Evolutionary conservation across 2,888 invertebrate species (phyloP).

Genomic region (Halocaridina rubra): DNA sequence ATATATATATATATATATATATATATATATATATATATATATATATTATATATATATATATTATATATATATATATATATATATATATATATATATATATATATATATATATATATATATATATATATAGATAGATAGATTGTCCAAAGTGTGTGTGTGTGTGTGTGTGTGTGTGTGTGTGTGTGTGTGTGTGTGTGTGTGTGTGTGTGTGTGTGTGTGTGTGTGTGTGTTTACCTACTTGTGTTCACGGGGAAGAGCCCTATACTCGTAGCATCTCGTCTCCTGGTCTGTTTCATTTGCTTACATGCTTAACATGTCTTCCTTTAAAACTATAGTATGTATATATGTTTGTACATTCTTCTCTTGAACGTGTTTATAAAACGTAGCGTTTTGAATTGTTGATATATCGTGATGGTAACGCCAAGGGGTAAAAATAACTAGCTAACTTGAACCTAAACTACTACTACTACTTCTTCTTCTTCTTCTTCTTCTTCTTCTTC

Average conservation of each 20-base stretch:
- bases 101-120: background rate
- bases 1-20: background rate
- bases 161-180: background rate
- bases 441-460: background rate
- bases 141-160: background rate
- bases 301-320: too few relatives aligned
- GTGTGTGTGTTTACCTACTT: too few relatives aligned
- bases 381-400: too few relatives aligned
- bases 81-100: background rate
- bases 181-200: background rate
- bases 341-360: too few relatives aligned
- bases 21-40: background rate
- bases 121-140: background rate
- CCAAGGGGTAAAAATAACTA: background rate
- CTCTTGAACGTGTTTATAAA: too few relatives aligned
- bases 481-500: background rate
- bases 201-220: background rate
- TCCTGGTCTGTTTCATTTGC: too few relatives aligned
- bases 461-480: background rate
- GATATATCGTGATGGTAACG: background rate
- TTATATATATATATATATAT: background rate
- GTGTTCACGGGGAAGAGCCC: too few relatives aligned
- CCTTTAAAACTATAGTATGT: too few relatives aligned
- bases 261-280: too few relatives aligned
- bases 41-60: background rate